Conservation (phyloP, 2,797 vertebrate genomes). For the Betta splendens region DNA sequence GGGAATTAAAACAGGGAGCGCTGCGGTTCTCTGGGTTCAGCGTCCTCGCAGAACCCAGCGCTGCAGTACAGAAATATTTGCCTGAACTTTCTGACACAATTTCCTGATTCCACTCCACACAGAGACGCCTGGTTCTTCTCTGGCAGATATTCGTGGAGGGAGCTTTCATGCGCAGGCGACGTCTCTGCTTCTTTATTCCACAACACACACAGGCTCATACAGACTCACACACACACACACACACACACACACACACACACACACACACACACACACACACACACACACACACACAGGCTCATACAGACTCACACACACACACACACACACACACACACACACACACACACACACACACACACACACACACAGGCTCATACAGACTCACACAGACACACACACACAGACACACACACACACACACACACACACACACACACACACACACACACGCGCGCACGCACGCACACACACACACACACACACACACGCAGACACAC, state of each 20-base stretch:
- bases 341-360: no score
- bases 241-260: background rate
- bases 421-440: no score
- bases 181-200: constrained; percentile 24
- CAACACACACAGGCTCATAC: constrained; percentile 1
- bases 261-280: background rate
- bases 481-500: constrained; percentile 1
- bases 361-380: no score
- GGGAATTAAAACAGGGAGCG: constrained; percentile 4
- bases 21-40: constrained; percentile 34
- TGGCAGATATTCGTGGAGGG: constrained; percentile 43
- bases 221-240: constrained; percentile 4
- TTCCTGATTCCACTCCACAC: constrained; percentile 69
- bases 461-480: background rate
- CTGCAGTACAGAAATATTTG: constrained; percentile 53
- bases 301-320: no score
- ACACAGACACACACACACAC: no score
- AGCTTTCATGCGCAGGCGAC: constrained; percentile 58
- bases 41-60: constrained; percentile 36
- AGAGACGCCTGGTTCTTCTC: constrained; percentile 47
- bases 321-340: no score
- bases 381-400: no score
- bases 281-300: constrained; percentile 13
- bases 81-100: constrained; percentile 58
- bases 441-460: background rate